phyloP scores from a whole-genome alignment of 2,888 invertebrate genomes.

The Lasius fuliginosus region DNA sequence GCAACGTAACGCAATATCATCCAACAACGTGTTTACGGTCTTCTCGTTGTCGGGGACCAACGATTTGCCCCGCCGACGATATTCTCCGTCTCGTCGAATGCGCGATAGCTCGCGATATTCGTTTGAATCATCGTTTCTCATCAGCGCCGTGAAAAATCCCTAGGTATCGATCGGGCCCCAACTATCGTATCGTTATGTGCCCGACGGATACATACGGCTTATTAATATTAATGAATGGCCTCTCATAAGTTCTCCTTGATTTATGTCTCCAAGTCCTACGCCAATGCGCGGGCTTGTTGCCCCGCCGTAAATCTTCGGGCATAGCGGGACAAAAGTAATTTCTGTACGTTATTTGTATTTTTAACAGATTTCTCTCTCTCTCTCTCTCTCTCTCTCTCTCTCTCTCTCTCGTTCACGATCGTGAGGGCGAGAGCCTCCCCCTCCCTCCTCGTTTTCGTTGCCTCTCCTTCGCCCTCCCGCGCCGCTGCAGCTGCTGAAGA shows the following conservation, averaged over 20 bases:
- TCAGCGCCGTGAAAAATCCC: constrained; percentile 72
- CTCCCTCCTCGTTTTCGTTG: constrained; percentile 65
- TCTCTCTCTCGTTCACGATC: neutral
- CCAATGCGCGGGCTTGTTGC: constrained; percentile 84
- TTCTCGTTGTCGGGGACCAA: neutral
- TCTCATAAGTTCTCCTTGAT: constrained; percentile 83
- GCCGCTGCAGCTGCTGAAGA: constrained; percentile 47
- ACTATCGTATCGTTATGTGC: constrained; percentile 81
- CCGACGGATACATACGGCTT: constrained; percentile 84
- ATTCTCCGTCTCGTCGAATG: constrained; percentile 35
- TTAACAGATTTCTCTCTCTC: constrained; percentile 74
- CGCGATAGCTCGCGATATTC: constrained; percentile 62
- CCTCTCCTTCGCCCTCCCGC: constrained; percentile 23
- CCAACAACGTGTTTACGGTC: neutral
- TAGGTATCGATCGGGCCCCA: constrained; percentile 75
- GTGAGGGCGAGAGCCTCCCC: constrained; percentile 47
- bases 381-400: neutral
- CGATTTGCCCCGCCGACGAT: constrained; percentile 8
- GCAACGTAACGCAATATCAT: constrained; percentile 35
- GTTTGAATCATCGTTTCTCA: constrained; percentile 75
- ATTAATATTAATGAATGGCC: constrained; percentile 85
- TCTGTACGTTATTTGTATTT: constrained; percentile 85
- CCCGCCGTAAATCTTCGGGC: constrained; percentile 84
- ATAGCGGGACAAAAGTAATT: constrained; percentile 85
- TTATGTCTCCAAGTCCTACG: constrained; percentile 83